Conservation (phyloP, 1,140 invertebrate genomes). For the Himalopsyche phryganea region DNA sequence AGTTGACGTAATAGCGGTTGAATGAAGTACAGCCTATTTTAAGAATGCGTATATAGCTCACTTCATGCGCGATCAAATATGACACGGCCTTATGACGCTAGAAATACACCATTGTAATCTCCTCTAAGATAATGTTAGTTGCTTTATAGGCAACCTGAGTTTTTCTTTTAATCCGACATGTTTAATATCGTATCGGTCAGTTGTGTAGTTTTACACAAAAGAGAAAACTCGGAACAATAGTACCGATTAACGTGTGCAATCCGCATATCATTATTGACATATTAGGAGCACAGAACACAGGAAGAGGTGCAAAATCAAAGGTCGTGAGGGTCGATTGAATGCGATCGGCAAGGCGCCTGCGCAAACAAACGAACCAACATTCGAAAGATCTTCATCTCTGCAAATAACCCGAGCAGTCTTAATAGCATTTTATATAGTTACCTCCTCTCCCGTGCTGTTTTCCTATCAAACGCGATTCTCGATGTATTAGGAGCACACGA, state of each 20-base stretch:
- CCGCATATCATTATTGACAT: constrained; percentile 29
- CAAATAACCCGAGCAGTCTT: not conserved
- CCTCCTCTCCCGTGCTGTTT: constrained; percentile 14
- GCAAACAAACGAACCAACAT: constrained; percentile 9
- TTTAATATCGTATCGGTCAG: too few species aligned
- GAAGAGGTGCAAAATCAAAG: constrained; percentile 24
- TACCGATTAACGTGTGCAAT: constrained; percentile 27
- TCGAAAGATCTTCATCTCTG: constrained; percentile 15
- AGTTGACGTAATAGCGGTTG: too few species aligned
- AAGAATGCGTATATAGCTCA: too few species aligned
- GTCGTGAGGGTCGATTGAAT: constrained; percentile 6
- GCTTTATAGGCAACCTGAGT: too few species aligned
- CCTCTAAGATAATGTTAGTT: too few species aligned
- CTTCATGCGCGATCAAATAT: too few species aligned
- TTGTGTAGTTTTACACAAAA: too few species aligned
- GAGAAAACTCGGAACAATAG: constrained; percentile 11
- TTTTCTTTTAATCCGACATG: too few species aligned
- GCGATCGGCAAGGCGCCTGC: not conserved
- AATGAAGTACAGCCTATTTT: too few species aligned
- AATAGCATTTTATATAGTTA: constrained; percentile 6
- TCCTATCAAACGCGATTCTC: constrained; percentile 14
- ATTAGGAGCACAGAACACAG: constrained; percentile 27
- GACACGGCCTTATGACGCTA: too few species aligned
- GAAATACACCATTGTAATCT: too few species aligned
- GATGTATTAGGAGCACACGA: constrained; percentile 23